These are phyloP conservation scores for Lasius fuliginosus DNA, from an alignment of 2,888 invertebrate genomes.

Conservation along the genomic window DNA sequence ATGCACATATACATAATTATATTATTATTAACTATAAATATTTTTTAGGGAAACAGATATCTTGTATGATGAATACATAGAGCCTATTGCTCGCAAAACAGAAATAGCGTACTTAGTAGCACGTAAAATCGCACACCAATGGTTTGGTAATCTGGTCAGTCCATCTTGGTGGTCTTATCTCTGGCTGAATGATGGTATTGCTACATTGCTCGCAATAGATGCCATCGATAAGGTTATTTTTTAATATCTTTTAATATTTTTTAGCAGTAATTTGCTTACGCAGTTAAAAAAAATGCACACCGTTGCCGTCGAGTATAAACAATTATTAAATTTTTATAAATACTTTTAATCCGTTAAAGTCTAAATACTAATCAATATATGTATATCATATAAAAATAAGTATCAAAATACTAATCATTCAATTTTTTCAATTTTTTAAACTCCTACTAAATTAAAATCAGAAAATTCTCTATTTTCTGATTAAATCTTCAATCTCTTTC, in stretches of 20 bases:
- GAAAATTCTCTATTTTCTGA: neutral
- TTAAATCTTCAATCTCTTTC: neutral
- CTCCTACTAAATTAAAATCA: neutral
- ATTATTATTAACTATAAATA: neutral
- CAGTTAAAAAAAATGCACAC: neutral
- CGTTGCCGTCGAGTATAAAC: neutral
- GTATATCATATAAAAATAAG: neutral
- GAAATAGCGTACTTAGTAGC: neutral
- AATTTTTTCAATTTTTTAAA: neutral
- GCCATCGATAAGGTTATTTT: neutral
- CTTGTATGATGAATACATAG: neutral
- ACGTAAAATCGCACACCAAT: constrained; percentile 4
- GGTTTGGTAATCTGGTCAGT: neutral
- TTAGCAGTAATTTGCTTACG: neutral
- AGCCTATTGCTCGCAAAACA: neutral
- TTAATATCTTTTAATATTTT: neutral
- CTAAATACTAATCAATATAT: neutral
- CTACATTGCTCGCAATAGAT: neutral
- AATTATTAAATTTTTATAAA: neutral
- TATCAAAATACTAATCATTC: too few species aligned
- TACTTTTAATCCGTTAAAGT: neutral
- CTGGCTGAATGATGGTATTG: constrained; percentile 21
- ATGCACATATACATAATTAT: neutral
- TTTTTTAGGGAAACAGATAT: constrained; percentile 5
- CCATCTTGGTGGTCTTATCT: neutral